Evolutionary conservation across 2,797 vertebrate species (phyloP).

Genomic region (Microctenopoma stevenorrisi): DNA sequence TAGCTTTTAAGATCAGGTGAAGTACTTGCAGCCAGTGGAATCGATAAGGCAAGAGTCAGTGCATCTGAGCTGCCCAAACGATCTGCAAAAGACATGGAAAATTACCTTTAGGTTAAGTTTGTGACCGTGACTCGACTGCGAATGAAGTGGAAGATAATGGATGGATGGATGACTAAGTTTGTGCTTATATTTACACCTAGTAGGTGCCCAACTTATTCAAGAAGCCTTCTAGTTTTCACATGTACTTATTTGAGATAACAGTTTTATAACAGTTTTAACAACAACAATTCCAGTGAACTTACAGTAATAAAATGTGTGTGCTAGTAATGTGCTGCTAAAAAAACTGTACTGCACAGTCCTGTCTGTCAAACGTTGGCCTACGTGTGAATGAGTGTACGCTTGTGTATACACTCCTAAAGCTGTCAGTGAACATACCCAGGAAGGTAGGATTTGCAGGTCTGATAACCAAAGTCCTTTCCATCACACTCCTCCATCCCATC

Average conservation of each 20-base stretch:
- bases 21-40: constrained; percentile 94
- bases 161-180: neutral
- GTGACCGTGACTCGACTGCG: neutral
- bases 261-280: too few species aligned
- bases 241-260: neutral
- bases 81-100: constrained; percentile 77
- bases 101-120: neutral
- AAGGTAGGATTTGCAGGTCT: constrained; percentile 95
- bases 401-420: neutral
- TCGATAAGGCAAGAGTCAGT: constrained; percentile 92
- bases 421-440: constrained; percentile 86
- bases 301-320: constrained; percentile 2
- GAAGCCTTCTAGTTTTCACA: too few species aligned
- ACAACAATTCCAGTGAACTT: constrained; percentile 3
- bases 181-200: neutral
- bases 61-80: constrained; percentile 90
- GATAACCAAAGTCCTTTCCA: constrained; percentile 94
- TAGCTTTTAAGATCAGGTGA: constrained; percentile 86
- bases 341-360: constrained; percentile 5
- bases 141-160: neutral
- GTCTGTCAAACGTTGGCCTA: neutral
- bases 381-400: neutral
- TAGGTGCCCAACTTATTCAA: neutral
- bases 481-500: constrained; percentile 96
- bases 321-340: constrained; percentile 12